Evolutionary conservation across 2,113 vertebrate genomes (phyloP).

Genomic region (Melospiza melodia): DNA sequence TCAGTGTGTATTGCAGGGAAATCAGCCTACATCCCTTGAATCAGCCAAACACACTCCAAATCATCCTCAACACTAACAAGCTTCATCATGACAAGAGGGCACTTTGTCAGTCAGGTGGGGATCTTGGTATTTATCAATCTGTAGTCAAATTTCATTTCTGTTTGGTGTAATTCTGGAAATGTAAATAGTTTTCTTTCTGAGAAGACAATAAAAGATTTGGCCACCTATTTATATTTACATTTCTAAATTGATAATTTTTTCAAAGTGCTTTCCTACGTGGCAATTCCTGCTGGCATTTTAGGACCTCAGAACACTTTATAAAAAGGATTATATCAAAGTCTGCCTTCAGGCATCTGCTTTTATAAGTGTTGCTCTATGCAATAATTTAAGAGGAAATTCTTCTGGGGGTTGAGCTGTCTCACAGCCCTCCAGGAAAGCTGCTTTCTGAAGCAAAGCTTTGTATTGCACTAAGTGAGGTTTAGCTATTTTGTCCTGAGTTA

Average conservation of each 20-base stretch:
- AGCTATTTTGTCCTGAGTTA: not conserved
- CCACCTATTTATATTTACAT: not conserved
- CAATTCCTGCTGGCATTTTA: not conserved
- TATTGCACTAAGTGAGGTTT: not conserved
- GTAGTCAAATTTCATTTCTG: not conserved
- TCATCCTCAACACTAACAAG: not conserved
- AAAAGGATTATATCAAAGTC: conserved; percentile 20
- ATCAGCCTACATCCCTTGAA: not conserved
- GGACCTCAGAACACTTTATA: not conserved
- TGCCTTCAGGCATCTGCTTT: conserved; percentile 26
- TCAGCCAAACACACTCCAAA: not conserved
- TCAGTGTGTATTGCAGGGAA: not conserved
- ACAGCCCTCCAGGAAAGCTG: conserved; percentile 21
- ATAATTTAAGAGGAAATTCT: conserved; percentile 31
- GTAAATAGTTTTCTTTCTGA: not conserved
- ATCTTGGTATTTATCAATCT: not conserved
- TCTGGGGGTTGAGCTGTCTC: conserved; percentile 7
- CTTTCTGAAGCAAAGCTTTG: conserved; percentile 7
- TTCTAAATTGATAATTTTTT: not conserved
- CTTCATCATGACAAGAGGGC: not conserved
- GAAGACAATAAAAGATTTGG: not conserved
- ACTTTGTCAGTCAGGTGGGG: not conserved
- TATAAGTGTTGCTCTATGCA: not conserved
- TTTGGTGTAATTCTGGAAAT: not conserved
- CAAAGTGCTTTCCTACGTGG: not conserved